Conservation (phyloP, 2,797 vertebrate genomes). For the Podarcis siculus region DNA sequence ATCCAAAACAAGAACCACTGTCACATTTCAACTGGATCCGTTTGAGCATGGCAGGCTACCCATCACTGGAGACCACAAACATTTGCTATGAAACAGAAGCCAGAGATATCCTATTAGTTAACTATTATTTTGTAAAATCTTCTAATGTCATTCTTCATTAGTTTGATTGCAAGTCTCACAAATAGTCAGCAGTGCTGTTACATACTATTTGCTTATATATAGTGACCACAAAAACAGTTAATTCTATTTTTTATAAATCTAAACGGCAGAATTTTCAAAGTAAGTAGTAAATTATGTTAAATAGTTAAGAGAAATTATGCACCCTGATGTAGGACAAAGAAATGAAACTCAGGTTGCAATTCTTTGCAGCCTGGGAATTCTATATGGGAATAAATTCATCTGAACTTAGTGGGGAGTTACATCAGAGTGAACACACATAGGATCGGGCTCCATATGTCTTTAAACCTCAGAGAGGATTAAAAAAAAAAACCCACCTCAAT, state of each 20-base stretch:
- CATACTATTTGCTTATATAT: constrained; percentile 2
- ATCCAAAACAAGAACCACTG: background rate
- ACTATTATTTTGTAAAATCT: background rate
- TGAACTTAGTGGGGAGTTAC: background rate
- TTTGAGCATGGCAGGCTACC: background rate
- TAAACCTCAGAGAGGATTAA: background rate
- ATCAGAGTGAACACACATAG: background rate
- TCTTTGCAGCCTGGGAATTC: background rate
- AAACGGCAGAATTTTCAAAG: background rate
- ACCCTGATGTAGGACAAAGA: background rate
- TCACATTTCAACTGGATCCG: background rate
- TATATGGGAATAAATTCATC: background rate
- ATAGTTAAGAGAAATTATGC: background rate
- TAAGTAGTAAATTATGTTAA: background rate
- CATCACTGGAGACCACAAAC: constrained; percentile 6
- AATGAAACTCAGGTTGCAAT: background rate
- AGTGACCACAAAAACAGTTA: background rate
- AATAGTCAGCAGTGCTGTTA: background rate
- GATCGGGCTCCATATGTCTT: background rate
- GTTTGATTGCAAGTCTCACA: background rate
- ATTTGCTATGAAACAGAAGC: background rate
- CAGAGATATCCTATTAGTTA: background rate
- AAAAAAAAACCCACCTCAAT: background rate
- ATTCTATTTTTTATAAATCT: background rate
- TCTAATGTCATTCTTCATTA: background rate